phyloP scores from a whole-genome alignment of 2,113 vertebrate species.

The Bolborhynchus lineola region DNA sequence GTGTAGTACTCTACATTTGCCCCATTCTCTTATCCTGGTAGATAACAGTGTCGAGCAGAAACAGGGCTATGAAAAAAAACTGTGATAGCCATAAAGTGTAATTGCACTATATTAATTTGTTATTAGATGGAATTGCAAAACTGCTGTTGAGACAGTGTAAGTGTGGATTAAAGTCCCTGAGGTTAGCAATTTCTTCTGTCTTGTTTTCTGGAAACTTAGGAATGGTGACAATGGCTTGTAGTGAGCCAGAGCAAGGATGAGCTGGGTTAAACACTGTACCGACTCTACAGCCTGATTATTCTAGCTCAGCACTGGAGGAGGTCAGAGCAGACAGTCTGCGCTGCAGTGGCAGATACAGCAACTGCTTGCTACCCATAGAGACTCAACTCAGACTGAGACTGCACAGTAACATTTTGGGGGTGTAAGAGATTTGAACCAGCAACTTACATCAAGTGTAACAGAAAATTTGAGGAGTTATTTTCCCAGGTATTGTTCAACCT shows the following conservation, averaged over 20 bases:
- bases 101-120: not conserved
- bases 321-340: not conserved
- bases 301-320: not conserved
- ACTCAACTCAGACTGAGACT: not conserved
- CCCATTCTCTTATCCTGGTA: not conserved
- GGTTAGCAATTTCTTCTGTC: not conserved
- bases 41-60: not conserved
- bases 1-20: not conserved
- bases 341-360: not conserved
- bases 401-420: accelerated
- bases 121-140: not conserved
- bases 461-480: not conserved
- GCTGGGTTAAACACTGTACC: not conserved
- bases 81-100: not conserved
- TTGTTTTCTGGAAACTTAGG: not conserved
- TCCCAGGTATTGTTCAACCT: not conserved
- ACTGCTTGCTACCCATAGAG: not conserved
- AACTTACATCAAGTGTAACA: not conserved
- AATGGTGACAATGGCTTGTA: not conserved
- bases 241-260: not conserved
- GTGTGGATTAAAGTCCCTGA: not conserved
- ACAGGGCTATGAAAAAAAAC: not conserved
- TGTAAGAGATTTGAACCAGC: not conserved
- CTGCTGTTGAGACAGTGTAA: not conserved
- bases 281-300: not conserved